These are phyloP conservation scores for Leptopilina myrica DNA, from an alignment of 2,888 invertebrate species.

Conservation along the genomic window DNA sequence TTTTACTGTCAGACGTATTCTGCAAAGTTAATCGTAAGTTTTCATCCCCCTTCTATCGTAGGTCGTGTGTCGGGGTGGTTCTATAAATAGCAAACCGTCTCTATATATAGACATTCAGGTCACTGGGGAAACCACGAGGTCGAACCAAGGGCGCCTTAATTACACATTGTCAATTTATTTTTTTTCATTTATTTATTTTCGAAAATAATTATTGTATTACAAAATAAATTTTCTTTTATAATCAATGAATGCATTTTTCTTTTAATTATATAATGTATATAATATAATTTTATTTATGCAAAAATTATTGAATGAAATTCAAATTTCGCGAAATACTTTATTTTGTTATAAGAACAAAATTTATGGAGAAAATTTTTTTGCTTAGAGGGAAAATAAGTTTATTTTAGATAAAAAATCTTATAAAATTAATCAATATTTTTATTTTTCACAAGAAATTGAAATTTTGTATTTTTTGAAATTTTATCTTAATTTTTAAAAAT, in stretches of 20 bases:
- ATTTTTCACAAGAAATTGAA: no score
- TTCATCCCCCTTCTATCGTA: constrained; percentile 43
- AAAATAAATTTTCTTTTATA: not conserved
- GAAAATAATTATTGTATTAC: not conserved
- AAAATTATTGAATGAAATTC: no score
- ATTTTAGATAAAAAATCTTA: no score
- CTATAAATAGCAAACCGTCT: constrained; percentile 67
- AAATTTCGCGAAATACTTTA: no score
- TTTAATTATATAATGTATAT: no score
- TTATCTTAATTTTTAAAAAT: no score
- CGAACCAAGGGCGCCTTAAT: constrained; percentile 64
- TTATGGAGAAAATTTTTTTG: no score
- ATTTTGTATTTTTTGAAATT: no score
- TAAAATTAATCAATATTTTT: no score
- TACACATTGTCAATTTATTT: constrained; percentile 39
- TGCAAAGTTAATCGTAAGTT: constrained; percentile 42
- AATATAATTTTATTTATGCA: no score
- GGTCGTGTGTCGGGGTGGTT: constrained; percentile 67
- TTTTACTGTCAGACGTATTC: constrained; percentile 42
- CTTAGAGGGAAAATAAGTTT: no score
- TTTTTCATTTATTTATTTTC: not conserved
- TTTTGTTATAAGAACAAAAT: no score
- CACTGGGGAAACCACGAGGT: constrained; percentile 61
- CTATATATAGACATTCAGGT: constrained; percentile 70
- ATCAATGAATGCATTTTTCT: not conserved